Conservation (phyloP, 2,888 invertebrate genomes). For the Drosophila pseudotalamancana region DNA sequence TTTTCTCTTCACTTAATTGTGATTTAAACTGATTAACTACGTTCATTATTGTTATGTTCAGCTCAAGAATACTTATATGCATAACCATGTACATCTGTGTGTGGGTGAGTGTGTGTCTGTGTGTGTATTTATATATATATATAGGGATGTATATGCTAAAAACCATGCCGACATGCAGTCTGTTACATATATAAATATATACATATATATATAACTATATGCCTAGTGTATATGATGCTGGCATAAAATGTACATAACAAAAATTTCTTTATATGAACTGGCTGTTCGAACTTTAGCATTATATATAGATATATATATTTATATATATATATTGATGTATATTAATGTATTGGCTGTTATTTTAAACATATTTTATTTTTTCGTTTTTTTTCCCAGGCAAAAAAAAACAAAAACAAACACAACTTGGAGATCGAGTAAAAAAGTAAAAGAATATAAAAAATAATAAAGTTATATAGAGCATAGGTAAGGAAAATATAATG, state of each 20-base stretch:
- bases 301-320: conserved; percentile 7
- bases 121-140: conserved; percentile 5
- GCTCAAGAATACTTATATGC: conserved; percentile 59
- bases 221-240: conserved; percentile 2
- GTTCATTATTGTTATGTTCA: conserved; percentile 74
- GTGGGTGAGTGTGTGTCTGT: background rate
- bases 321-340: conserved; percentile 5
- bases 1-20: conserved; percentile 36
- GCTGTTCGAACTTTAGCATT: conserved; percentile 22
- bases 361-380: conserved; percentile 14
- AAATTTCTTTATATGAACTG: conserved; percentile 45
- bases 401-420: background rate
- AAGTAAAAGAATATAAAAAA: background rate
- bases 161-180: conserved; percentile 37
- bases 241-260: conserved; percentile 64
- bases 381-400: conserved; percentile 4
- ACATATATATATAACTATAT: conserved; percentile 33
- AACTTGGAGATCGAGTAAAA: conserved; percentile 42
- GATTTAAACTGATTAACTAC: conserved; percentile 69
- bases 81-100: conserved; percentile 15
- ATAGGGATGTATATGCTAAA: conserved; percentile 31
- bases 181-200: conserved; percentile 23
- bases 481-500: conserved; percentile 32
- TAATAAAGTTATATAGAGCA: conserved; percentile 20
- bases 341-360: conserved; percentile 31